Evolutionary conservation across 2,888 invertebrate species (phyloP).

Genomic region (Fragum whitleyi): DNA sequence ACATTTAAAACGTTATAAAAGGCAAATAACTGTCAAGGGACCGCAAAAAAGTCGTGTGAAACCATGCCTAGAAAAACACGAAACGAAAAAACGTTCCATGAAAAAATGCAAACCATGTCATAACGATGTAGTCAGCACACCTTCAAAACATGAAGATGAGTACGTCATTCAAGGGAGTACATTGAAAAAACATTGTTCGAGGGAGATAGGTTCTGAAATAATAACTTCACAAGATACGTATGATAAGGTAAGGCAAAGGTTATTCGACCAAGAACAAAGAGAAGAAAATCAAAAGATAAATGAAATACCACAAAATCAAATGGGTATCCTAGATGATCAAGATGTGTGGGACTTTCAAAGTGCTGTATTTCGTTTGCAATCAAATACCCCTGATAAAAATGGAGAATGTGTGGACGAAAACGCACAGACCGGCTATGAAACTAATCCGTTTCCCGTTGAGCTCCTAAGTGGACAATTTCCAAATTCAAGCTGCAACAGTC

Average conservation of each 20-base stretch:
- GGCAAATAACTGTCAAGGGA: background rate
- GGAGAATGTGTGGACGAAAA: background rate
- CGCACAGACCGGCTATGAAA: background rate
- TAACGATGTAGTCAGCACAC: background rate
- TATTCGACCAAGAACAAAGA: background rate
- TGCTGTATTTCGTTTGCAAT: background rate
- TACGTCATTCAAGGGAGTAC: constrained; percentile 20
- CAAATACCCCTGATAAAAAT: background rate
- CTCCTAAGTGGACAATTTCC: constrained; percentile 5
- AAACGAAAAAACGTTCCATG: background rate
- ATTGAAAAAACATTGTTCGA: background rate
- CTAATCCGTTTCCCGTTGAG: constrained; percentile 2
- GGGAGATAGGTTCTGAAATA: background rate
- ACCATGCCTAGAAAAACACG: background rate
- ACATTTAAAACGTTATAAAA: background rate
- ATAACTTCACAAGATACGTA: background rate
- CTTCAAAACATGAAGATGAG: background rate
- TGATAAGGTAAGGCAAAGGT: background rate
- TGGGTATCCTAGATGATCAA: background rate
- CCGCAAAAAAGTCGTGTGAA: background rate
- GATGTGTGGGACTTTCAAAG: background rate
- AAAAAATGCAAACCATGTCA: background rate
- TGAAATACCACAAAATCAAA: constrained; percentile 6
- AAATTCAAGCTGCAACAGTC: background rate
- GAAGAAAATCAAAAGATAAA: background rate